Evolutionary conservation across 2,113 vertebrate species (phyloP), one percentile per base, ranked within the genome.

Genomic region (Butorides virescens): DNA sequence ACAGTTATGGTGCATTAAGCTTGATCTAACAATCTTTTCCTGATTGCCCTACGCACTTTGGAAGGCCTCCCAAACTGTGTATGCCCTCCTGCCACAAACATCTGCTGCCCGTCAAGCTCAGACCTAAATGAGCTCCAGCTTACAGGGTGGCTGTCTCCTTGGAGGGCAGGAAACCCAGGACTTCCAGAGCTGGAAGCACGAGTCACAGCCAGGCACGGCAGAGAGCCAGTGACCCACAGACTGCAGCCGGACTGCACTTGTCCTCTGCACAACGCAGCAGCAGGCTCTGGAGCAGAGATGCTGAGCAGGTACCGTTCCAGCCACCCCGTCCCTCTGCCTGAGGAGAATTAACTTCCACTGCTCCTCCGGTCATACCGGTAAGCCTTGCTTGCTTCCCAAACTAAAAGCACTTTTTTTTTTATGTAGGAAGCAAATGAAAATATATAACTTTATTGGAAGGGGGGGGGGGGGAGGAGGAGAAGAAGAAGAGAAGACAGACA

Each of bases 381-480:
- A 70, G 30, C 52, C 20, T 58, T 46, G 29, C 46, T 72, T 75
- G 63, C 56, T 37, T 78, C 52, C 85, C 88, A 78, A 36, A 82
- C 26, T 59, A 46, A 63, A 89, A 59, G 8, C 10, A 8, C 3
- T 46, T 29, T 34, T 37, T 34, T 37, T 20, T 50, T 67, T 59
- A 42, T 4, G 13, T 16, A 53, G 55, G 46, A 61, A 74, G 42
- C 12, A 75, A 87, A 47, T 21, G 23, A 86, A 90, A 63, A 55
- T 16, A 37, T 10, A 16, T 32, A 16, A 88, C 37, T 74, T 68
- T 42, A 53, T 18, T 6, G 13, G 13, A 79, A 23, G 20, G 5
- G 3, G 5, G 29, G 3, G 5, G 29, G 6, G 5, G 6, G 20
- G 20, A 4, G 3, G 6, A 23, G 5, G 5, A 5, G 8, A 5